Conservation (phyloP, 2,113 vertebrate genomes). For the Colius striatus region DNA sequence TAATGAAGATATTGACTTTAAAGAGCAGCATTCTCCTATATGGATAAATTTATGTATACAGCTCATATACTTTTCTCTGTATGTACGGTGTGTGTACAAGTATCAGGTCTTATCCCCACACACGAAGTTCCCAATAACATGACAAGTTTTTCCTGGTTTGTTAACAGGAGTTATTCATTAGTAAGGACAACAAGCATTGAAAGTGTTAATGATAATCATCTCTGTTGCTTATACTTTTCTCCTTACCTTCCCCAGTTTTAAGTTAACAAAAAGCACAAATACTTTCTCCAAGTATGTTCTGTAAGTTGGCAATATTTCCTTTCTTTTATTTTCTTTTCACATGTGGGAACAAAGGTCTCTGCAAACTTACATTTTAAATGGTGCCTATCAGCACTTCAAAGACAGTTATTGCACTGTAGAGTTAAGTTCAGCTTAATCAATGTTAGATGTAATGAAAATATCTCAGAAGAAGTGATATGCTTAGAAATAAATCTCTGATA, state of each 20-base stretch:
- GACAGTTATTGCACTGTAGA: not conserved
- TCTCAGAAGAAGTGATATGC: conserved; percentile 43
- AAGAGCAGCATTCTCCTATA: not conserved
- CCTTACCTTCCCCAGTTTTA: not conserved
- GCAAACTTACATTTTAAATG: conserved; percentile 13
- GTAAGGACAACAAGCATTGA: not conserved
- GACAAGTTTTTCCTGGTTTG: not conserved
- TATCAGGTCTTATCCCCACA: not conserved
- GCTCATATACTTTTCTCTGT: not conserved
- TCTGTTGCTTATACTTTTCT: not conserved
- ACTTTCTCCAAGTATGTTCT: not conserved
- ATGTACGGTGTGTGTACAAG: not conserved
- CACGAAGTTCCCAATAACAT: not conserved
- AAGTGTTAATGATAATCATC: not conserved
- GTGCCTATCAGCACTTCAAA: conserved; percentile 39
- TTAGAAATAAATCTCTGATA: conserved; percentile 45
- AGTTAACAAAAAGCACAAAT: not conserved
- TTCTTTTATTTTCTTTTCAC: not conserved
- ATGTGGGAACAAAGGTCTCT: not conserved
- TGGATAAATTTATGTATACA: not conserved
- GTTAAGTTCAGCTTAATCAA: conserved; percentile 38
- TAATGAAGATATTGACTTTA: not conserved
- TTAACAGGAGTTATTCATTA: not conserved
- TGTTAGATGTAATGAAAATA: conserved; percentile 58
- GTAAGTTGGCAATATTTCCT: not conserved